phyloP scores from a whole-genome alignment of 2,888 invertebrate genomes.

The Conchocele bisecta region DNA sequence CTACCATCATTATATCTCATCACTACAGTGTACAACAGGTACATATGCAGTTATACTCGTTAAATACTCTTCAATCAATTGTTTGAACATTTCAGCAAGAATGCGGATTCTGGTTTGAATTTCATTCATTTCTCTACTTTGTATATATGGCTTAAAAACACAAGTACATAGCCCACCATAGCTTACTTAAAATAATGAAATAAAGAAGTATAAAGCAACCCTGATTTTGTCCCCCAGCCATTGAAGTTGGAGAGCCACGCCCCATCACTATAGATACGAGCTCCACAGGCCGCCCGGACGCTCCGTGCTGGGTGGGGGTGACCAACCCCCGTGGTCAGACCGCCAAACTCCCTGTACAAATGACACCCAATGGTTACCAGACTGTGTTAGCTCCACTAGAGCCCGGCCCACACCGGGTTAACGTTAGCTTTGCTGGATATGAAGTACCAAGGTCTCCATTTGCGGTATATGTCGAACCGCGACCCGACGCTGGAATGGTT shows the following conservation, averaged over 20 bases:
- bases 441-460: constrained; percentile 82
- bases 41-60: too few relatives aligned
- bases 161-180: too few relatives aligned
- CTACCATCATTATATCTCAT: too few relatives aligned
- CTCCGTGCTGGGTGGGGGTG: constrained; percentile 62
- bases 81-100: too few relatives aligned
- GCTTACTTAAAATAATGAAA: too few relatives aligned
- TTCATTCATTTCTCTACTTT: too few relatives aligned
- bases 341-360: constrained; percentile 90
- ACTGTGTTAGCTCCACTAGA: constrained; percentile 80
- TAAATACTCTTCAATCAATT: too few relatives aligned
- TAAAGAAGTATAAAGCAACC: too few relatives aligned
- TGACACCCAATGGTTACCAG: constrained; percentile 88
- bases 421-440: constrained; percentile 80
- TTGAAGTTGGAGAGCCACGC: constrained; percentile 27
- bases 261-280: constrained; percentile 21
- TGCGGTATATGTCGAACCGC: constrained; percentile 80
- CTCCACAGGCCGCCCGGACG: constrained; percentile 54
- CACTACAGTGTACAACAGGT: too few relatives aligned
- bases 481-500: constrained; percentile 91
- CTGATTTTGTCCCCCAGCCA: constrained; percentile 24
- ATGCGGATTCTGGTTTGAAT: too few relatives aligned
- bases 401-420: constrained; percentile 78
- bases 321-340: constrained; percentile 81
- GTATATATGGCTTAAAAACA: too few relatives aligned